Conservation (phyloP, 1,140 invertebrate species). For the Drosophila auraria region DNA sequence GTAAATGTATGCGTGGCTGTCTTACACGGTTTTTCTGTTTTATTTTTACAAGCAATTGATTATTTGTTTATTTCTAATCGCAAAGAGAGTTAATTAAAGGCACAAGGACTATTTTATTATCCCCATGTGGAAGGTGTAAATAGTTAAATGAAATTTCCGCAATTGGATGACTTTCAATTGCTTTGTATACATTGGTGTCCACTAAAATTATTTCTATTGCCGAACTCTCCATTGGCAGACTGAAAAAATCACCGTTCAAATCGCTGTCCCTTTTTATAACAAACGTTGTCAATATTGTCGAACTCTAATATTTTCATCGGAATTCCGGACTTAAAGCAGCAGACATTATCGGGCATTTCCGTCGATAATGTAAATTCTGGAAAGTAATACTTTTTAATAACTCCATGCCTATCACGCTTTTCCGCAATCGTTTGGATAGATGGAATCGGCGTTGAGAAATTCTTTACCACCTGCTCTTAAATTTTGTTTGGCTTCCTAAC, state of each 20-base stretch:
- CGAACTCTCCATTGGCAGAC: background rate
- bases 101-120: background rate
- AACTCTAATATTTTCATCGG: background rate
- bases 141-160: background rate
- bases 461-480: background rate
- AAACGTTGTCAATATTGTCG: too few relatives aligned
- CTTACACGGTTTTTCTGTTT: too few relatives aligned
- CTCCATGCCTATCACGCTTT: background rate
- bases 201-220: background rate
- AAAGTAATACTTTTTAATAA: background rate
- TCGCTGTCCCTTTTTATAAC: background rate
- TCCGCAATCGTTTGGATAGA: background rate
- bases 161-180: background rate
- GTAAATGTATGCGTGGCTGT: too few relatives aligned
- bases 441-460: background rate
- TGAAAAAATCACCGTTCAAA: background rate
- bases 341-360: background rate
- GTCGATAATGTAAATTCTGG: background rate
- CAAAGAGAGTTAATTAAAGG: too few relatives aligned
- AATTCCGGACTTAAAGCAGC: background rate
- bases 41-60: too few relatives aligned
- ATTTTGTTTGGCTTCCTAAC: background rate
- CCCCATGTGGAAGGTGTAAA: background rate
- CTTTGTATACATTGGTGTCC: background rate
- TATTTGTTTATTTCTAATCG: too few relatives aligned